Evolutionary conservation across 2,797 vertebrate genomes (phyloP).

Genomic region (Discoglossus pictus): DNA sequence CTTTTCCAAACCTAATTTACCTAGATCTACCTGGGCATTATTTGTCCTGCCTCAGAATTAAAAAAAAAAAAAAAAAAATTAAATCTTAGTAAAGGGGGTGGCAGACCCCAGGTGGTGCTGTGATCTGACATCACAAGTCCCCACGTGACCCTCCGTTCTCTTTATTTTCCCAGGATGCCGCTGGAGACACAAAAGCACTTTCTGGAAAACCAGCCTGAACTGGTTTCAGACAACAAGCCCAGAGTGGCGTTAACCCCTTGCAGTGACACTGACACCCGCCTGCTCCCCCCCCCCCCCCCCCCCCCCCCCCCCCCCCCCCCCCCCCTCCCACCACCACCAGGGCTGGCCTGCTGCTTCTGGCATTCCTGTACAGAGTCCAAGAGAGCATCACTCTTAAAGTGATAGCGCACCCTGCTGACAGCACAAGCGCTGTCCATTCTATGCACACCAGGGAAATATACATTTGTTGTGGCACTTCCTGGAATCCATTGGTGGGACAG

Average conservation of each 20-base stretch:
- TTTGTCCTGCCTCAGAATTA: too few species aligned
- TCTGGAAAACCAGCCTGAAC: conserved; percentile 88
- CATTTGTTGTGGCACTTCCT: too few species aligned
- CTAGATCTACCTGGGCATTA: too few species aligned
- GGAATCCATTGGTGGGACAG: too few species aligned
- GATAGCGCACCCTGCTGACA: conserved; percentile 8
- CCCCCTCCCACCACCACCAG: not conserved
- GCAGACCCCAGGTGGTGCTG: conserved; percentile 64
- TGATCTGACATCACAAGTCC: conserved; percentile 79
- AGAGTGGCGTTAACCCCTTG: conserved; percentile 82
- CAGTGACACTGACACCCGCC: conserved; percentile 57
- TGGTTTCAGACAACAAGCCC: conserved; percentile 75
- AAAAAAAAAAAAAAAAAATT: conserved; percentile 53
- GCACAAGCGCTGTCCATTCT: too few species aligned
- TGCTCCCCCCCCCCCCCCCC: not conserved
- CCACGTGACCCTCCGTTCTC: conserved; percentile 81
- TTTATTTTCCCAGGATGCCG: conserved; percentile 80
- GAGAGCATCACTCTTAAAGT: conserved; percentile 57
- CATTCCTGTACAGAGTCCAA: conserved; percentile 62
- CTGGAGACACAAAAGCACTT: conserved; percentile 81
- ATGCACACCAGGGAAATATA: too few species aligned
- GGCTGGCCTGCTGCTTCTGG: conserved; percentile 53
- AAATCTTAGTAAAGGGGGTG: conserved; percentile 69
- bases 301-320: not conserved
- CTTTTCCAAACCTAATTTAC: too few species aligned